These are phyloP conservation scores for Pheosia tremula DNA, from an alignment of 2,888 invertebrate species.

Conservation along the genomic window DNA sequence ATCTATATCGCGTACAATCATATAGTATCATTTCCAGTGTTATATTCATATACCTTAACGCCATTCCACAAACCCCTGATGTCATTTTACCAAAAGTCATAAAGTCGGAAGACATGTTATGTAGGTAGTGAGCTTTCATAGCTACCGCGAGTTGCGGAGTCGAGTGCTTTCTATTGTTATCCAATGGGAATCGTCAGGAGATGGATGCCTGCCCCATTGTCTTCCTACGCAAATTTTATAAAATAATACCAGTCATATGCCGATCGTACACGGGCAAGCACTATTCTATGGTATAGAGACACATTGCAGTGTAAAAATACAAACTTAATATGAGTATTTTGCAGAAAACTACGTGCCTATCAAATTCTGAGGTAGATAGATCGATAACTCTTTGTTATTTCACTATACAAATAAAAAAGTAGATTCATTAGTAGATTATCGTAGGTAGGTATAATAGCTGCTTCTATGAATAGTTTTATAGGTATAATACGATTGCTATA, in stretches of 20 bases:
- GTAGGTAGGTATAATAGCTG: too few relatives aligned
- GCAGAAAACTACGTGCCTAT: too few relatives aligned
- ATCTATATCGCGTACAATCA: background rate
- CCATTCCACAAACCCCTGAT: constrained; percentile 19
- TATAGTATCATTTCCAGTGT: background rate
- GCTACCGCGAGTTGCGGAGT: constrained; percentile 48
- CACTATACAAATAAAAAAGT: too few relatives aligned
- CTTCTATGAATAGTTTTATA: too few relatives aligned
- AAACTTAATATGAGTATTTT: too few relatives aligned
- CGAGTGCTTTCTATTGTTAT: constrained; percentile 71
- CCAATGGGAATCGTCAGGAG: constrained; percentile 60
- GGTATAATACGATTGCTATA: too few relatives aligned
- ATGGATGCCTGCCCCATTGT: constrained; percentile 57
- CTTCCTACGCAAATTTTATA: constrained; percentile 31
- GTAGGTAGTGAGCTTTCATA: constrained; percentile 48
- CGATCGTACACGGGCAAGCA: constrained; percentile 12
- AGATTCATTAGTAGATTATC: too few relatives aligned
- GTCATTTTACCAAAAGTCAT: constrained; percentile 48
- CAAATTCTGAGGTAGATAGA: too few relatives aligned
- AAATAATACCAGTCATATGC: constrained; percentile 24
- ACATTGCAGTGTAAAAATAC: too few relatives aligned
- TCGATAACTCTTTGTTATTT: too few relatives aligned
- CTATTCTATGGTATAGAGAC: too few relatives aligned
- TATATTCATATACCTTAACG: constrained; percentile 10
- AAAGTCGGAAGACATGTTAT: constrained; percentile 49